These are phyloP conservation scores for Athrips mouffetella DNA, from an alignment of 2,888 invertebrate species.

Conservation along the genomic window DNA sequence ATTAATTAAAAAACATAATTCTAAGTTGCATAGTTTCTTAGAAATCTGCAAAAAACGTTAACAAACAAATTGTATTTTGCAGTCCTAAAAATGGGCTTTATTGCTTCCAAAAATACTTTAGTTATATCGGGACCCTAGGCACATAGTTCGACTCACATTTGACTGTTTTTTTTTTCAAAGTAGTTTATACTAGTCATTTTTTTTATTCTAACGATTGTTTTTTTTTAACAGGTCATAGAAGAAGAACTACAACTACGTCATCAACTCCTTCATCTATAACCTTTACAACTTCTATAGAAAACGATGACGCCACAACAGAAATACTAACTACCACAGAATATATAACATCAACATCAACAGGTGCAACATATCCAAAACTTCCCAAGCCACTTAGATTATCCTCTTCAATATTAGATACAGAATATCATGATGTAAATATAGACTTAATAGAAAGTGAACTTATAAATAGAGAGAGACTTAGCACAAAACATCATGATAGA, in stretches of 20 bases:
- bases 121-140: no score
- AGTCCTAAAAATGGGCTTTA: no score
- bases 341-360: conserved; percentile 37
- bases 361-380: conserved; percentile 52
- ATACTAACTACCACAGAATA: conserved; percentile 45
- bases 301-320: conserved; percentile 48
- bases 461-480: conserved; percentile 47
- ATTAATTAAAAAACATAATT: no score
- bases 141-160: no score
- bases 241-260: conserved; percentile 67
- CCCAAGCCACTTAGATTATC: conserved; percentile 62
- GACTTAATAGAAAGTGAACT: conserved; percentile 53
- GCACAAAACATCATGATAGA: conserved; percentile 47
- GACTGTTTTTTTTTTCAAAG: no score
- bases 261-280: conserved; percentile 50
- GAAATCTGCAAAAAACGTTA: no score
- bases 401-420: conserved; percentile 48
- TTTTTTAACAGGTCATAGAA: conserved; percentile 58
- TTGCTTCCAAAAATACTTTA: no score
- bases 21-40: no score
- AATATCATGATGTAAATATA: conserved; percentile 60
- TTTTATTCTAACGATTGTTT: not conserved
- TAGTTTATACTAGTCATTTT: not conserved
- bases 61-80: no score
- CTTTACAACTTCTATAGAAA: conserved; percentile 44